phyloP scores from a whole-genome alignment of 2,888 invertebrate species.

The Apodemia hepburni region DNA sequence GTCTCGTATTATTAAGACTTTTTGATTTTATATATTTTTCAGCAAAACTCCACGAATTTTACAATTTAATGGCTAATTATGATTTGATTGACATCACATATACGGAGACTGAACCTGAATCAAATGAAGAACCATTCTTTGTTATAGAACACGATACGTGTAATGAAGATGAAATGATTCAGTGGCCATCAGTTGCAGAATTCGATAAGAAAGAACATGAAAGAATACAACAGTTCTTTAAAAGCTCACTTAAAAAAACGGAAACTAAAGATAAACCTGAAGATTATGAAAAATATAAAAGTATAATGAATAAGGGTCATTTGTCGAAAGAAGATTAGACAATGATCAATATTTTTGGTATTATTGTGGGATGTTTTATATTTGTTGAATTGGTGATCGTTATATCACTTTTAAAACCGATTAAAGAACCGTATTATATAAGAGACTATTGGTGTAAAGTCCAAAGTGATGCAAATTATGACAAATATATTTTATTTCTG shows the following conservation, averaged over 20 bases:
- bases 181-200: conserved; percentile 46
- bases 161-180: conserved; percentile 31
- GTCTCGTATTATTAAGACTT: conserved; percentile 49
- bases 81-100: conserved; percentile 47
- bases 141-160: conserved; percentile 32
- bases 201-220: conserved; percentile 41
- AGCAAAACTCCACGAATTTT: conserved; percentile 58
- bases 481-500: neutral
- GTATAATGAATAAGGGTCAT: neutral
- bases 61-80: conserved; percentile 54
- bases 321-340: neutral
- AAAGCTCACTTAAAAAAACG: conserved; percentile 32
- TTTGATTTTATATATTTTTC: conserved; percentile 54
- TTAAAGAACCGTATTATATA: conserved; percentile 45
- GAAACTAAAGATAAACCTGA: neutral
- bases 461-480: conserved; percentile 31
- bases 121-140: neutral
- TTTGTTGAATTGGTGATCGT: neutral
- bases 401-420: conserved; percentile 47
- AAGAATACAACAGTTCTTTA: conserved; percentile 38
- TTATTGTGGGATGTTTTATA: neutral
- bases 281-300: neutral
- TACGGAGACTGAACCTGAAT: no score
- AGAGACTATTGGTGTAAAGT: conserved; percentile 48
- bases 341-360: neutral